Evolutionary conservation across 2,797 vertebrate genomes (phyloP), one percentile per base, ranked within the genome.

Genomic region (Sphenodon punctatus): DNA sequence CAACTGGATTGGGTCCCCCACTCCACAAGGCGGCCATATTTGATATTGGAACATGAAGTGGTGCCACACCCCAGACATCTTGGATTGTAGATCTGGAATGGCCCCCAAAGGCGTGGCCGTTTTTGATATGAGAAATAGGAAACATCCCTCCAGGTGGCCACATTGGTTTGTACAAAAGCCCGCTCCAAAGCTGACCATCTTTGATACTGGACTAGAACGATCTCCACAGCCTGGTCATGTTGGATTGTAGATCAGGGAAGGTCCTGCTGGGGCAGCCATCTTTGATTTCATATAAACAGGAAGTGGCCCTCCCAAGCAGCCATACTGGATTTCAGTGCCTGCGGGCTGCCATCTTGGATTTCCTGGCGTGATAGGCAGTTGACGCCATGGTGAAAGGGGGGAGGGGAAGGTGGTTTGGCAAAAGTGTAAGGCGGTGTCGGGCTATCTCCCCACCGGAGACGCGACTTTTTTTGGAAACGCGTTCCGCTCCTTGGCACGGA

Each of bases 401-500:
- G 20, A 17, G 61, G n/a, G 3, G 32, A 42, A 8, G 6, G 48
- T 42, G 60, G 8, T 49, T 75, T 76, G 74, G 74, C 74, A 64
- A 70, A 23, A 55, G 75, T 53, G 30, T 70, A 67, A 76, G 74
- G 74, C 74, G 58, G 25, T 43, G 66, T 22, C 38, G 13, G 41
- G 15, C 42, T 42, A n/a, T 49, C 56, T 60, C 56, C 58, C 51
- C 32, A 51, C 73, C 7, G 25, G 66, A 42, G 36, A 46, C 22
- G 45, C 39, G 1, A 27, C 23, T 10, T 17, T 59, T 6, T 43
- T 36, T 22, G 25, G 53, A 49, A 27, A 13, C 6, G 43, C 27
- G 11, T 49, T 45, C 68, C 16, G 7, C 45, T 79, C 61, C 68
- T 58, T 80, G 78, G 78, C 78, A 67, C 38, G 13, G 39, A 63